Base-by-base conservation (phyloP, 2,113 vertebrate genomes). In the Erythrocebus patas region DNA sequence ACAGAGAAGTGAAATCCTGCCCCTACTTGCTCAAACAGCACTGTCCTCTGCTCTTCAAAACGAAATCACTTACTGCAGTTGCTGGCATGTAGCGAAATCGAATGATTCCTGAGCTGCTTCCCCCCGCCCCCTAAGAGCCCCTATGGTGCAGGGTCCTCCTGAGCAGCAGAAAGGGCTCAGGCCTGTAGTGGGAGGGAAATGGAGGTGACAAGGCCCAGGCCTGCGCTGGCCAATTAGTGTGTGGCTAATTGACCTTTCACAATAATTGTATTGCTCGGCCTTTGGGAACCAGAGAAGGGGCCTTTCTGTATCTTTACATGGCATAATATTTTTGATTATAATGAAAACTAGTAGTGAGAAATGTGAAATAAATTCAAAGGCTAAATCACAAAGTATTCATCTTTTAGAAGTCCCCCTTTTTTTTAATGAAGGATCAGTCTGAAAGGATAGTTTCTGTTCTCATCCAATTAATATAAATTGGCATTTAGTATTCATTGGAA, bases 401-500 rank as follows among this genome's bases (percentile, higher is more conserved):
- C 66, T 83, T 78, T 83, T 38, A 68, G 27, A 96, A 89, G 23
- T 72, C 52, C 55, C 25, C 1, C 22, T 40, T 87, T 72, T 72
- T 92, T 48, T 22, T 10, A n/a, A 57, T 11, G 72, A 87, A 89
- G 82, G 12, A n/a, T 76, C 66, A 30, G 27, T 23, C 70, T 52
- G 85, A 94, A 94, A 17, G n/a, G 38, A 38, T 68, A 30, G 35
- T 78, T 92, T 91, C 92, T 78, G 59, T 88, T 88, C 66, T 95
- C 73, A 22, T 72, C 73, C 95, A 96, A 90, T 97, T 95, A 92
- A 92, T 95, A 84, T 66, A 89, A 95, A 93, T 89, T 79, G 97
- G 45, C 48, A 68, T 40, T 85, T 94, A 66, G 70, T 61, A 30
- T 43, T 82, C 48, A 30, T 9, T n/a, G 50, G 25, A 59, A 59